Percentiles rank a stretch among this genome's conserved stretches.
These are phyloP conservation scores for Pseudachorutes palmiensis DNA, from an alignment of 1,140 invertebrate genomes.

Conservation along the genomic window DNA sequence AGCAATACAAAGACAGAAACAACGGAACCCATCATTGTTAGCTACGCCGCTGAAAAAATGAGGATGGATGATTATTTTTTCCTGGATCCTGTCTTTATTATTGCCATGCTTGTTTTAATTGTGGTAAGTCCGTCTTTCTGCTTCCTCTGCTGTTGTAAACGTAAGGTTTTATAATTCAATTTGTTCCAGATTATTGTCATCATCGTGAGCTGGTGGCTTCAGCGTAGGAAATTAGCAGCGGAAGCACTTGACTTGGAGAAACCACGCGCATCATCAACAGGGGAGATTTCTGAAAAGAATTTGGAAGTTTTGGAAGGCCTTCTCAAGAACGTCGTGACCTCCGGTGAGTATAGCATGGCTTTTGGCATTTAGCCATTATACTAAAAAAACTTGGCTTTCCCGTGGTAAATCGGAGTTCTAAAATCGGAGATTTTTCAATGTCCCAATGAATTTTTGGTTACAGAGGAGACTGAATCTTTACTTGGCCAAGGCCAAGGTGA, in stretches of 20 bases:
- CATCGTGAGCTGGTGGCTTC: neutral
- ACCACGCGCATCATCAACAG: neutral
- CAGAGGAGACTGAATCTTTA: neutral
- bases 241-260: slow-evolving; percentile 3
- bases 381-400: no score
- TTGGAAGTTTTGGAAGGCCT: neutral
- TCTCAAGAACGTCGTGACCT: neutral
- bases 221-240: neutral
- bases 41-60: neutral
- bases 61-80: slow-evolving; percentile 12
- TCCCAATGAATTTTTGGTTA: no score
- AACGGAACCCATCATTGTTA: neutral
- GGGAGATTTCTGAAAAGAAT: neutral
- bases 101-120: slow-evolving; percentile 12
- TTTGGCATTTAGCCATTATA: no score
- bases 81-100: slow-evolving; percentile 14
- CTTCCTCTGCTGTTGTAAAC: no score
- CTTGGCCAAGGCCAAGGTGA: neutral
- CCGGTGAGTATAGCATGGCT: neutral
- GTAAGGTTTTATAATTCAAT: neutral
- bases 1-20: neutral
- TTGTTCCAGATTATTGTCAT: slow-evolving; percentile 15
- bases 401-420: neutral
- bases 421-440: neutral
- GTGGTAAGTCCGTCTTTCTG: slow-evolving; percentile 10